Conservation (phyloP, 2,113 vertebrate species). For the Pholis gunnellus region DNA sequence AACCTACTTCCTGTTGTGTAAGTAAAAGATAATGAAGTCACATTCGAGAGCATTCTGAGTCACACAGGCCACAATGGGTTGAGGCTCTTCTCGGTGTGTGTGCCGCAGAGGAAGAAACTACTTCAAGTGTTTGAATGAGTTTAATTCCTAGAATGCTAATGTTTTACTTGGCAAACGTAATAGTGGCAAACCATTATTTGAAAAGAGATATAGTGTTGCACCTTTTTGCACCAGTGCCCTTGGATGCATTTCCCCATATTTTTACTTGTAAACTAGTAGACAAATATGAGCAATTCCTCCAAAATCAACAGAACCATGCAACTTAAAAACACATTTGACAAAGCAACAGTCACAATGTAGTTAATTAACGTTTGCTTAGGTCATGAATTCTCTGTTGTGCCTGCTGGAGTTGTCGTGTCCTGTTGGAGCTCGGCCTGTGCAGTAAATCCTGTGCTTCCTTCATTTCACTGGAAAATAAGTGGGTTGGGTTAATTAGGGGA, state of each 20-base stretch:
- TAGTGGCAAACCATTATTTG: neutral
- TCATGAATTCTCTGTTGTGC: constrained; percentile 10
- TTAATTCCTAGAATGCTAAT: neutral
- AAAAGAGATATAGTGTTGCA: constrained; percentile 11
- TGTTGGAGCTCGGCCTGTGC: constrained; percentile 14
- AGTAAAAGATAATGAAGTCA: constrained; percentile 28
- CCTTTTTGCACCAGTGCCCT: neutral
- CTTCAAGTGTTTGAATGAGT: neutral
- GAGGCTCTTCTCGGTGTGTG: constrained; percentile 16
- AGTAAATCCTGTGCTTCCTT: constrained; percentile 58
- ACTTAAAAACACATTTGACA: neutral
- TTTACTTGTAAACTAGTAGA: neutral
- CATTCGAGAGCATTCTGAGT: constrained; percentile 1
- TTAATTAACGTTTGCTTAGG: constrained; percentile 4
- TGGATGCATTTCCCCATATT: neutral
- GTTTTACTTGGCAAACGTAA: neutral
- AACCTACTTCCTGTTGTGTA: constrained; percentile 44
- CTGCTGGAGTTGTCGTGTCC: constrained; percentile 8
- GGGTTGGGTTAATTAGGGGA: constrained; percentile 65
- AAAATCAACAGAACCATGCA: neutral
- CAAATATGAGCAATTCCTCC: neutral
- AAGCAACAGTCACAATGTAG: neutral
- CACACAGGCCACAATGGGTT: neutral
- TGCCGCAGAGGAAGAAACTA: neutral
- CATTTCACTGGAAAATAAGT: constrained; percentile 60